Percentiles rank a stretch among this genome's conserved stretches.
Conservation (phyloP, 1,140 invertebrate species). For the fruit fly (Drosophila melanogaster) region Release_6_plus_ISO1_MT NT_033779.5:3139001-3139500, state of each 20-base stretch:
- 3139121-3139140: slow-evolving; percentile 11
- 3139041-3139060: slow-evolving; percentile 39
- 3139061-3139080: slow-evolving; percentile 58
- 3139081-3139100: not conserved
- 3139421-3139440: slow-evolving; percentile 69
- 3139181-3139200: slow-evolving; percentile 27
- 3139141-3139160: slow-evolving; percentile 53
- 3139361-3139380: slow-evolving; percentile 32
- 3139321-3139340: not conserved
- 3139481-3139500: slow-evolving; percentile 26
- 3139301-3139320: too few species aligned
- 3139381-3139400: slow-evolving; percentile 6
- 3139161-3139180: slow-evolving; percentile 58
- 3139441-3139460: slow-evolving; percentile 53
- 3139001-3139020: slow-evolving; percentile 33
- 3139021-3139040: slow-evolving; percentile 11
- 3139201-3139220: too few species aligned
- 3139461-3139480: slow-evolving; percentile 35
- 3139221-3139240: too few species aligned
- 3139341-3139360: not conserved
- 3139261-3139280: too few species aligned
- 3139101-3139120: slow-evolving; percentile 8
- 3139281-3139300: too few species aligned
- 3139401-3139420: slow-evolving; percentile 9
- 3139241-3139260: too few species aligned